These are phyloP conservation scores for Corydoras sp. DNA, from an alignment of 2,113 vertebrate species.

Conservation along the genomic window DNA sequence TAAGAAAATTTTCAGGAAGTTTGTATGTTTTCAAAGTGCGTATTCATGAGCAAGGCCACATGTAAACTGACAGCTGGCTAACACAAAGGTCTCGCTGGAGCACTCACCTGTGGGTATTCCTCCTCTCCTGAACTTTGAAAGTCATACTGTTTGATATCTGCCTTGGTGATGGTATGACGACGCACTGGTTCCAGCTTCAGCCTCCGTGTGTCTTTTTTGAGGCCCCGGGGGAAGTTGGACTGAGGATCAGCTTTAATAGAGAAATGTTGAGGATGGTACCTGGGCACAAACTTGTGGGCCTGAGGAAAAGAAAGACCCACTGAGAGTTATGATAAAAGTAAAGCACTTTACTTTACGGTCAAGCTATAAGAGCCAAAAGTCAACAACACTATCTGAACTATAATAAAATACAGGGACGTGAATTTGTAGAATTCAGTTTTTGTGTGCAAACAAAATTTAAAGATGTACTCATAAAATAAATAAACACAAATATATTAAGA, in stretches of 20 bases:
- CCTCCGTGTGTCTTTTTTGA: conserved; percentile 84
- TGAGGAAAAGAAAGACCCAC: conserved; percentile 19
- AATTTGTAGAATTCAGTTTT: too few relatives aligned
- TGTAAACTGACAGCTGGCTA: neutral
- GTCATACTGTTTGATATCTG: conserved; percentile 90
- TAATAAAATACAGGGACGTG: too few relatives aligned
- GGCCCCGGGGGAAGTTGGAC: conserved; percentile 73
- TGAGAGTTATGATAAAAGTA: neutral
- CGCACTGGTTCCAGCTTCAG: conserved; percentile 70
- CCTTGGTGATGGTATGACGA: conserved; percentile 73
- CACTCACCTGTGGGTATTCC: conserved; percentile 77
- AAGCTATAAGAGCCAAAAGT: too few relatives aligned
- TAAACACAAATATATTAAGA: too few relatives aligned
- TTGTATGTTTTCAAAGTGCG: too few relatives aligned
- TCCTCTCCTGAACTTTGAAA: conserved; percentile 94
- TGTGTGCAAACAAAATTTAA: too few relatives aligned
- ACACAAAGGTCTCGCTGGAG: neutral
- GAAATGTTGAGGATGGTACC: conserved; percentile 73
- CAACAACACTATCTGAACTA: too few relatives aligned
- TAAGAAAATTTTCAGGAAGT: too few relatives aligned
- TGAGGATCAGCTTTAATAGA: conserved; percentile 74
- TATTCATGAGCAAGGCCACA: neutral
- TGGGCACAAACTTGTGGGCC: conserved; percentile 47
- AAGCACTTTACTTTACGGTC: neutral
- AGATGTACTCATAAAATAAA: too few relatives aligned